Percentiles rank a stretch among this genome's conserved stretches.
These are phyloP conservation scores for Zophobas atratus DNA, from an alignment of 1,140 invertebrate genomes.

Conservation along the genomic window DNA sequence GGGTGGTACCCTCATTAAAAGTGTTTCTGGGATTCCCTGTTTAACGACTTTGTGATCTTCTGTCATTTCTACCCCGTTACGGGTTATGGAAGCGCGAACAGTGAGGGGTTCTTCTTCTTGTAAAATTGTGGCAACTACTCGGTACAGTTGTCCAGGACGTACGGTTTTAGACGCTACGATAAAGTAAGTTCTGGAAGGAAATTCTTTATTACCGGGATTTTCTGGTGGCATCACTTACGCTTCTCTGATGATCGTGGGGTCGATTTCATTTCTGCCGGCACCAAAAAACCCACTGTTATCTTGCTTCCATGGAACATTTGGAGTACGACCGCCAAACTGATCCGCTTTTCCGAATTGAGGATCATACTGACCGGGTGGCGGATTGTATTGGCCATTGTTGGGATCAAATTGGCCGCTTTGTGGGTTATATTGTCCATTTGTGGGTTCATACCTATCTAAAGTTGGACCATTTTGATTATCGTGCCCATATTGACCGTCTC, in stretches of 20 bases:
- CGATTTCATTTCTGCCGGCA: conserved; percentile 19
- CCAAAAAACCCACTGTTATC: neutral
- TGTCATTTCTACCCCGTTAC: conserved; percentile 89
- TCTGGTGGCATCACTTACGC: conserved; percentile 2
- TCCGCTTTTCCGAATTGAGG: conserved; percentile 20
- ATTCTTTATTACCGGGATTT: neutral
- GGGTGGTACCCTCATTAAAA: conserved; percentile 88
- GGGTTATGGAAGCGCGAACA: conserved; percentile 86
- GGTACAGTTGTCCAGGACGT: conserved; percentile 88
- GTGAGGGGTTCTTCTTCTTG: conserved; percentile 81
- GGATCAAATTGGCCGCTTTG: conserved; percentile 36
- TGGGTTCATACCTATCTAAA: conserved; percentile 21
- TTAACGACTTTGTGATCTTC: conserved; percentile 84
- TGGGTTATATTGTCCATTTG: conserved; percentile 30
- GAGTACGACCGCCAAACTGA: conserved; percentile 24
- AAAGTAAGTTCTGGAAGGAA: conserved; percentile 82
- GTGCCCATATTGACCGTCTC: conserved; percentile 28
- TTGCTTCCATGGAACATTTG: conserved; percentile 30
- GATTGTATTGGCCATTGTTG: conserved; percentile 22
- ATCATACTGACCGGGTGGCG: conserved; percentile 20
- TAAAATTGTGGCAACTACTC: conserved; percentile 85
- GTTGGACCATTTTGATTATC: conserved; percentile 18
- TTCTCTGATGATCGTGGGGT: conserved; percentile 23
- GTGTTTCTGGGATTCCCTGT: conserved; percentile 84
- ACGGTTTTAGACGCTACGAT: conserved; percentile 89